Evolutionary conservation across 2,113 vertebrate species (phyloP), one percentile per base, ranked within the genome.

Genomic region (Sula dactylatra): DNA sequence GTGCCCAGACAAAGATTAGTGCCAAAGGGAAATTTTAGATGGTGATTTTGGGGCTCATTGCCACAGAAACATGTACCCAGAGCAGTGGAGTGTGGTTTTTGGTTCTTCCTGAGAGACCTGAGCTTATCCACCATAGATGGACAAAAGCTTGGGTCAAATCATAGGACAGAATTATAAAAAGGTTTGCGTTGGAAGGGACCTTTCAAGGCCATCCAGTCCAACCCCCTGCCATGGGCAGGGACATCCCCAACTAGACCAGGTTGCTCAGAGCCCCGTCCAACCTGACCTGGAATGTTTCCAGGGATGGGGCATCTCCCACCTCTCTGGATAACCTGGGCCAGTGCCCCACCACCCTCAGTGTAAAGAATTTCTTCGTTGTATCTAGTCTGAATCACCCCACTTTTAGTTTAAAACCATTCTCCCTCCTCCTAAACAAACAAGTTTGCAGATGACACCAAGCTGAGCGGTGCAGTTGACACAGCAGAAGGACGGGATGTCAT

Each of bases 311-410:
- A 20, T 7, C 54, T 2, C 3, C 40, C 40, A 44, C 24, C 7
- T 56, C 40, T 26, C 72, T n/a, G 54, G 54, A 24, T 17, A 58
- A n/a, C 71, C 31, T 20, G 12, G 1, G 16, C 12, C 40, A 14
- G 52, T 1, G 38, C 3, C 1, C 20, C 40, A 42, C 19, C 62
- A 44, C 38, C 40, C 40, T 65, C 62, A 65, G 3, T 0, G 0
- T 31, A 15, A 42, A 42, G 1, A 20, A 65, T 65, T 65, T 42
- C 62, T 42, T 65, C 62, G 27, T 65, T 65, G 9, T 29, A 13
- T 64, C 38, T 25, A 18, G 8, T 8, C 61, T 58, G 2, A 45
- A 36, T 11, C 40, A 16, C 2, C 50, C 32, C 34, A 32, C 6
- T 32, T 38, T 32, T 3, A 26, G 42, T 58, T 82, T 47, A 70